Base-by-base conservation (phyloP, 2,797 vertebrate species). In the Moxostoma hubbsi region DNA sequence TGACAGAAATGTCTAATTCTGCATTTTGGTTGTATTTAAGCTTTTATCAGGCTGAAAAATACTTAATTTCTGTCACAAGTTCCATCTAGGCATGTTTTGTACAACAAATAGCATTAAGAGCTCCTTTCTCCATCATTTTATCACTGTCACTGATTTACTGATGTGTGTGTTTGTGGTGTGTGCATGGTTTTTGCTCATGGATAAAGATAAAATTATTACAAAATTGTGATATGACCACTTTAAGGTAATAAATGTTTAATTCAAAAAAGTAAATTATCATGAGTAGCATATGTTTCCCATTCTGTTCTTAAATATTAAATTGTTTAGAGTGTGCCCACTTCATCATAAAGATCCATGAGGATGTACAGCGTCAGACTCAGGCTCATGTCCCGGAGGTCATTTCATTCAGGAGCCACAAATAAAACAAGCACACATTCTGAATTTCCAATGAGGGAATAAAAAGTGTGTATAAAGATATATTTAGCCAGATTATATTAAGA, bases 401-500 rank as follows among this genome's bases (percentile, higher is more conserved):
- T 81, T 65, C 55, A 76, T 72, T 76, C 68, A 77, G 67, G 68
- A 81, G 68, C 73, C 80, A 77, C 73, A 81, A 68, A 74, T 78
- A 62, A 73, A 74, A 43, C 24, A 68, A 69, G 72, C 49, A 5
- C 13, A 70, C 54, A 69, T 72, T 78, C 72, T 82, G 75, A 78
- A 63, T 74, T 75, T 78, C 75, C 43, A 68, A 67, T 55, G 54
- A 68, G 49, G 36, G 9, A 55, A 68, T 67, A 78, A 73, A 71
- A 51, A 53, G 49, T 54, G 49, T 6, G 54, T 62, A 67, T 47
- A 69, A 49, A 77, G 57, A 46, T 70, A 70, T 62, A 61, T 61
- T 70, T 70, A 77, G 75, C 70, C 70, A 54, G 75, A 77, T 77
- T 70, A 77, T 70, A 62, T 77, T 69, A 61, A 69, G 57, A 69